Percentiles rank a stretch among this genome's conserved stretches.
These are phyloP conservation scores for Spisula solida DNA, from an alignment of 2,888 invertebrate genomes.

Conservation along the genomic window DNA sequence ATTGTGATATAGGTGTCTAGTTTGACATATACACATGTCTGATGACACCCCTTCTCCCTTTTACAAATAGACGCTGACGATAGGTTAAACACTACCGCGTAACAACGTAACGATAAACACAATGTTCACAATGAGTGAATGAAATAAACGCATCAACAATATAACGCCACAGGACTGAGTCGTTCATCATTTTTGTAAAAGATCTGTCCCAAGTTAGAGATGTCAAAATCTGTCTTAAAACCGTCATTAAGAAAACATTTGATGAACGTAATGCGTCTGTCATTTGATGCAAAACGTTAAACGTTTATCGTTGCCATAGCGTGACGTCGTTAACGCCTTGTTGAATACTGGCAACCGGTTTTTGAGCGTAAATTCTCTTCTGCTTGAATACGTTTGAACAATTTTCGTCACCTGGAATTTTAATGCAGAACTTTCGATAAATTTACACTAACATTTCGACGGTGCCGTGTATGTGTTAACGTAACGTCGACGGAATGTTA, in stretches of 20 bases:
- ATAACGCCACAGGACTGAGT: background rate
- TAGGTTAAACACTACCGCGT: background rate
- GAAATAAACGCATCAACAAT: background rate
- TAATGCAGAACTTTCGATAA: background rate
- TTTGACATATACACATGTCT: slow-evolving; percentile 29
- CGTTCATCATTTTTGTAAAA: background rate
- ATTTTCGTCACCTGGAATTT: slow-evolving; percentile 22
- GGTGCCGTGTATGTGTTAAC: background rate
- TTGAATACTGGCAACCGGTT: slow-evolving; percentile 16
- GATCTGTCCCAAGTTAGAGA: background rate
- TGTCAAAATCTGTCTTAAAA: slow-evolving; percentile 49
- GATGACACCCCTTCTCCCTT: background rate
- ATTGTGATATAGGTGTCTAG: background rate
- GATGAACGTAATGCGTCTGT: slow-evolving; percentile 27
- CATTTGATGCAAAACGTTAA: background rate
- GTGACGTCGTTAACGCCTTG: slow-evolving; percentile 36
- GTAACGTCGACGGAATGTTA: background rate
- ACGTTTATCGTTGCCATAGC: background rate
- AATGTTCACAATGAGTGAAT: background rate
- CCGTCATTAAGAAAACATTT: slow-evolving; percentile 29
- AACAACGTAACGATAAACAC: background rate
- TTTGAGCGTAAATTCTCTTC: background rate
- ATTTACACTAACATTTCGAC: background rate
- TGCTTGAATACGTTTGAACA: slow-evolving; percentile 9
- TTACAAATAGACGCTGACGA: background rate